Evolutionary conservation across 2,113 vertebrate genomes (phyloP).

Genomic region (Campylomormyrus tamandua): DNA sequence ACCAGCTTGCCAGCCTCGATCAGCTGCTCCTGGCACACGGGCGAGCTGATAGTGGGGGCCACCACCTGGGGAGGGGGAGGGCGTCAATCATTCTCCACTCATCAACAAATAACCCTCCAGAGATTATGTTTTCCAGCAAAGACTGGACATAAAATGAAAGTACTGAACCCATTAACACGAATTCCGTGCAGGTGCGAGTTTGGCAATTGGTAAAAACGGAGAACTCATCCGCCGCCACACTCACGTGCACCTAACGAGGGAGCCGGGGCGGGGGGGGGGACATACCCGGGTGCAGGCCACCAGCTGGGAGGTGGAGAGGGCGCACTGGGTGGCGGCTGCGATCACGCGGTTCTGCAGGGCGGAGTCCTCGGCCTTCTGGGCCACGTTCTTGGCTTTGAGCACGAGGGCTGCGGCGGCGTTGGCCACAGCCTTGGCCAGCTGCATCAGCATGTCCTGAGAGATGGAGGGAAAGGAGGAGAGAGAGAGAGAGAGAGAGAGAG

Average conservation of each 20-base stretch:
- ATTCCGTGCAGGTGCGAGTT: not conserved
- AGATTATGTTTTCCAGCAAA: not conserved
- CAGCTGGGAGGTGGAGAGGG: conserved; percentile 91
- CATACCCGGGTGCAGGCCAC: conserved; percentile 94
- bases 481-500: no score
- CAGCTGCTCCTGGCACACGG: conserved; percentile 91
- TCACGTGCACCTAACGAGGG: not conserved
- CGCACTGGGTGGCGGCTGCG: conserved; percentile 88
- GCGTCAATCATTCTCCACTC: not conserved
- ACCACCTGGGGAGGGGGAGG: conserved; percentile 68
- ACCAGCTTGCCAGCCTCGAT: conserved; percentile 89
- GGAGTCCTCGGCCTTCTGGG: conserved; percentile 83
- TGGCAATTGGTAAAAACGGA: not conserved
- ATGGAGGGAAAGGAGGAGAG: not conserved
- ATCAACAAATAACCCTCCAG: not conserved
- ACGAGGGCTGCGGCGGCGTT: conserved; percentile 83
- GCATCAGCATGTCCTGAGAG: conserved; percentile 87
- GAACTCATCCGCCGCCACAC: not conserved
- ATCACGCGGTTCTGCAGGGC: conserved; percentile 86
- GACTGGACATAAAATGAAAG: not conserved
- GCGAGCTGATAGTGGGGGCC: conserved; percentile 91
- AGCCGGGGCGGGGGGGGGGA: not conserved
- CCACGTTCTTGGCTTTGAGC: conserved; percentile 92
- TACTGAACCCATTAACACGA: not conserved
- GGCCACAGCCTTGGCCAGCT: conserved; percentile 88